A percentile compares a stretch with the other conserved stretches of the same genome.
phyloP scores from a whole-genome alignment of 2,888 invertebrate species.

The Bembecia ichneumoniformis region DNA sequence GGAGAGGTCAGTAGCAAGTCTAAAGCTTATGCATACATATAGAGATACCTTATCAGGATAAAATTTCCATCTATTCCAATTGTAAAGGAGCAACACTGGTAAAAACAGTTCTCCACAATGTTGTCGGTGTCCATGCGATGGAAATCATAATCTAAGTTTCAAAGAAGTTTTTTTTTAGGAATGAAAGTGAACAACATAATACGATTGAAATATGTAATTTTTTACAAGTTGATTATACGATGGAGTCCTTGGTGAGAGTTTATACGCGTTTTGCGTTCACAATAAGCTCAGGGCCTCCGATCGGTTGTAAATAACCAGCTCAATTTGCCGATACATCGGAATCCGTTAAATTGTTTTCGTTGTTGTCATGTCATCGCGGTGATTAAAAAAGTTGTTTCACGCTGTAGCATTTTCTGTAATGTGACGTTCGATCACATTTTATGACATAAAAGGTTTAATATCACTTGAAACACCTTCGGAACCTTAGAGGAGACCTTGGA shows the following conservation, averaged over 20 bases:
- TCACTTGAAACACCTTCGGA: too few species aligned
- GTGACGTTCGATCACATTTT: too few species aligned
- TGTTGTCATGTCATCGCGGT: conserved; percentile 37
- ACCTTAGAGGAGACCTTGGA: too few species aligned
- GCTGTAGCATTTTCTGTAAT: background rate
- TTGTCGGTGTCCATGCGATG: too few species aligned
- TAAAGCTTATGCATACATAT: too few species aligned
- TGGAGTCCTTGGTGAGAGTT: background rate
- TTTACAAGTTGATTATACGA: background rate
- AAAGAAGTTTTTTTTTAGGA: background rate
- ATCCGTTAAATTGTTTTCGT: conserved; percentile 14
- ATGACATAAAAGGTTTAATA: too few species aligned
- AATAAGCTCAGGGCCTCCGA: conserved; percentile 8
- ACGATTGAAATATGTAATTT: background rate
- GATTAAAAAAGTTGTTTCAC: conserved; percentile 32
- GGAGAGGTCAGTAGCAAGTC: too few species aligned
- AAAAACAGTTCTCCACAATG: too few species aligned
- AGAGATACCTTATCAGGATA: too few species aligned
- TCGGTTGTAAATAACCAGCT: conserved; percentile 35
- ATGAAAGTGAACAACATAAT: background rate
- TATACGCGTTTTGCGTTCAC: background rate
- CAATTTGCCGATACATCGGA: conserved; percentile 41
- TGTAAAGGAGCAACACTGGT: too few species aligned
- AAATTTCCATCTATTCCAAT: too few species aligned
- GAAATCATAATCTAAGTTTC: too few species aligned